Evolutionary conservation across 2,113 vertebrate species (phyloP).

Genomic region (Paramormyrops kingsleyae): DNA sequence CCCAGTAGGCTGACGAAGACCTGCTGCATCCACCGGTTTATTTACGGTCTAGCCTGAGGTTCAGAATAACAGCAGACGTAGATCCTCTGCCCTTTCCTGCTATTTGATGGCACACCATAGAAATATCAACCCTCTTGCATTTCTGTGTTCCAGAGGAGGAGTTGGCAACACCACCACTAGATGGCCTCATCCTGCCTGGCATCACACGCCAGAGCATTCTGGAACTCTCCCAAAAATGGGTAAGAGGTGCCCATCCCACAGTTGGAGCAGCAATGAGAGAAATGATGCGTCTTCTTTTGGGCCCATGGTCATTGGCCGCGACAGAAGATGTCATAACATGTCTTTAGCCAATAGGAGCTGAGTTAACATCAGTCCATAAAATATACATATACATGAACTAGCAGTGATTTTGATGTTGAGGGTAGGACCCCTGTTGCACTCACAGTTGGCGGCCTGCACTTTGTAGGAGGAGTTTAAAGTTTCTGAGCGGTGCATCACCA

Average conservation of each 20-base stretch:
- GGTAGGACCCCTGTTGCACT: not conserved
- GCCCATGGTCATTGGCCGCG: not conserved
- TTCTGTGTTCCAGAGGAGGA: conserved; percentile 69
- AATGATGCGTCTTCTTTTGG: not conserved
- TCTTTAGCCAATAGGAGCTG: not conserved
- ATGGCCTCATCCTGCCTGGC: conserved; percentile 84
- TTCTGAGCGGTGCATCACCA: conserved; percentile 74
- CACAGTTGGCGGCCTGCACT: not conserved
- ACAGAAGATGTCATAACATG: not conserved
- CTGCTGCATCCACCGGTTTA: not conserved
- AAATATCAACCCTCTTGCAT: not conserved
- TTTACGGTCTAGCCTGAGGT: not conserved
- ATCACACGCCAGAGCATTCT: conserved; percentile 78
- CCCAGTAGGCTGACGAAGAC: not conserved
- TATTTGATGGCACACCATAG: not conserved
- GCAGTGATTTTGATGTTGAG: not conserved
- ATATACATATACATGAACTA: not conserved
- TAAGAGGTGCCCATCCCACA: conserved; percentile 42
- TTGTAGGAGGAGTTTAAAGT: conserved; percentile 78
- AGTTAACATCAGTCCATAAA: not conserved
- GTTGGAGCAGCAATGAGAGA: not conserved
- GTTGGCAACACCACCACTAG: conserved; percentile 79
- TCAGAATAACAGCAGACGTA: not conserved
- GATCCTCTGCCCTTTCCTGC: not conserved
- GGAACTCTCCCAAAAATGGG: conserved; percentile 72